Evolutionary conservation across 2,888 invertebrate species (phyloP).

Genomic region (Leptinotarsa haldemani): DNA sequence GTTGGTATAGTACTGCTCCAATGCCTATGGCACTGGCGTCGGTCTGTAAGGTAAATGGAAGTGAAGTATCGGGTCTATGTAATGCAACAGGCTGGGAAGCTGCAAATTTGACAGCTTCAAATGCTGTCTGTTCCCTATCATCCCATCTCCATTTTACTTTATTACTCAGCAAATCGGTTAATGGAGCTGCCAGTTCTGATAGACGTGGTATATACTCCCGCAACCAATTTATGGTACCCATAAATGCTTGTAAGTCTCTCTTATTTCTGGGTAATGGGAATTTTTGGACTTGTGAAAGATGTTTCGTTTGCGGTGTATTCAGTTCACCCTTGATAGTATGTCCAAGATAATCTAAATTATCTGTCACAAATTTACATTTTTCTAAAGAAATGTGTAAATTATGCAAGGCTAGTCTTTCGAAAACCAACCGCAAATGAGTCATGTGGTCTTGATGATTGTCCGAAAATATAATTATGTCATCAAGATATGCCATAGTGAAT

Average conservation of each 20-base stretch:
- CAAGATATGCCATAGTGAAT: conserved; percentile 26
- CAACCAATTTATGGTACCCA: conserved; percentile 23
- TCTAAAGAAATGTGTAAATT: conserved; percentile 7
- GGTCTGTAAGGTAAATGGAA: conserved; percentile 5
- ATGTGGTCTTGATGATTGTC: conserved; percentile 5
- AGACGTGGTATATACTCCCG: conserved; percentile 17
- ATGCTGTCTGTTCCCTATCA: neutral
- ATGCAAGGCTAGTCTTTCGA: conserved; percentile 17
- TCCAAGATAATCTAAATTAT: conserved; percentile 21
- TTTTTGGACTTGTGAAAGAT: conserved; percentile 1
- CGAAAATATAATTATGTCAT: conserved; percentile 30
- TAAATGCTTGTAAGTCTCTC: conserved; percentile 9
- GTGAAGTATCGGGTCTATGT: neutral
- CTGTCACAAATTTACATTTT: conserved; percentile 22
- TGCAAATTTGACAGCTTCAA: neutral
- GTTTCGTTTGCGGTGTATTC: conserved; percentile 16
- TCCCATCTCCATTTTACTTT: conserved; percentile 1
- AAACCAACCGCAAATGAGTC: conserved; percentile 4
- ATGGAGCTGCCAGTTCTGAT: conserved; percentile 3
- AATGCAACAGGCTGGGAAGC: neutral
- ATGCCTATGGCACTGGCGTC: neutral
- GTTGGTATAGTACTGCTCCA: neutral
- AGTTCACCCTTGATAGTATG: neutral
- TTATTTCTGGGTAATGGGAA: conserved; percentile 8
- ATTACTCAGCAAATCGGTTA: neutral